phyloP scores from a whole-genome alignment of 2,888 invertebrate species.

The Halocaridina rubra region DNA sequence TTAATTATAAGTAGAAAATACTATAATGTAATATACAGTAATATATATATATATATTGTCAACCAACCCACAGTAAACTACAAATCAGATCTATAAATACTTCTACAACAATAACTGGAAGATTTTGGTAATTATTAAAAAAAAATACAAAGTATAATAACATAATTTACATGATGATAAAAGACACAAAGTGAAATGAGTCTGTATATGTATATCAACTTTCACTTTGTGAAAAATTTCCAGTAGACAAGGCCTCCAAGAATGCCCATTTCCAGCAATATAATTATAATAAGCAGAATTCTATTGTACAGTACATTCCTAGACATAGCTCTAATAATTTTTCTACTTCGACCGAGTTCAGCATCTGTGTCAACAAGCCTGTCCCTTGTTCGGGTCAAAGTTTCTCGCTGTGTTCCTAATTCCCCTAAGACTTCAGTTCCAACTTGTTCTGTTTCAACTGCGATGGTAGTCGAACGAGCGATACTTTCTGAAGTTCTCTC shows the following conservation, averaged over 20 bases:
- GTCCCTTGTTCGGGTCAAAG: constrained; percentile 74
- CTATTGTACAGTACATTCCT: constrained; percentile 81
- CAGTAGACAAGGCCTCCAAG: constrained; percentile 64
- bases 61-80: too few species aligned
- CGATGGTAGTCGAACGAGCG: constrained; percentile 71
- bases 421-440: constrained; percentile 83
- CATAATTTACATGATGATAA: too few species aligned
- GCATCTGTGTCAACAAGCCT: constrained; percentile 80
- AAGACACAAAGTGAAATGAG: too few species aligned
- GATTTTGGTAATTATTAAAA: too few species aligned
- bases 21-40: too few species aligned
- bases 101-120: too few species aligned
- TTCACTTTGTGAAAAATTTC: constrained; percentile 58
- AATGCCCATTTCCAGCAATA: constrained; percentile 78
- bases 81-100: too few species aligned
- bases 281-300: constrained; percentile 79
- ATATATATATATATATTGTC: too few species aligned
- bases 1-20: too few species aligned
- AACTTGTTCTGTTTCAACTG: constrained; percentile 83
- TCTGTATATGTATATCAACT: too few species aligned
- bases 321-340: constrained; percentile 77
- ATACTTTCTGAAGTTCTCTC: constrained; percentile 50
- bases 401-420: constrained; percentile 80
- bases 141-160: too few species aligned
- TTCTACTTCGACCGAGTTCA: constrained; percentile 76